Conservation (phyloP, 2,888 invertebrate species). For the Abscondita cerata region DNA sequence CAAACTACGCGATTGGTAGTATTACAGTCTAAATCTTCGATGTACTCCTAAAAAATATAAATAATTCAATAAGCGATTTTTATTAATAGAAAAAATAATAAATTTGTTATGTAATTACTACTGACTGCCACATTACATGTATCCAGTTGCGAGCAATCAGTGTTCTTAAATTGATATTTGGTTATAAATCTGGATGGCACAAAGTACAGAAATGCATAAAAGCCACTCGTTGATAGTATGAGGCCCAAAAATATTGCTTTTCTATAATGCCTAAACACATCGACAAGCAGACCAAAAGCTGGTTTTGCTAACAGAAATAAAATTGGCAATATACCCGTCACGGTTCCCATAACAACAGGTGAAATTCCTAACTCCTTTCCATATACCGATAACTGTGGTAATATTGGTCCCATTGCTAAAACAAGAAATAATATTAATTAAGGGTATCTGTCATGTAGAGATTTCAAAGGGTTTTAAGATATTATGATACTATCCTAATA, state of each 20-base stretch:
- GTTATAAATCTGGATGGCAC: slow-evolving; percentile 58
- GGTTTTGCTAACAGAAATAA: slow-evolving; percentile 81
- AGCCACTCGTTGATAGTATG: slow-evolving; percentile 69
- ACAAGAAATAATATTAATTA: too few relatives aligned
- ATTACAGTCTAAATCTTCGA: slow-evolving; percentile 32
- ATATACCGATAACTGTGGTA: slow-evolving; percentile 80
- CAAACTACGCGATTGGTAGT: slow-evolving; percentile 26
- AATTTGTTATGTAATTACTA: slow-evolving; percentile 35
- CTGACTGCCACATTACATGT: slow-evolving; percentile 56
- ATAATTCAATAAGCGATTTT: too few relatives aligned
- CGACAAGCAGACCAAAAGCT: slow-evolving; percentile 75
- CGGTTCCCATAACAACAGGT: slow-evolving; percentile 76
- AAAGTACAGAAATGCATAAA: slow-evolving; percentile 75
- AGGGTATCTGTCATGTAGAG: too few relatives aligned
- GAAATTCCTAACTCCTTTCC: slow-evolving; percentile 81
- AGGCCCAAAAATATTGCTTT: slow-evolving; percentile 75
- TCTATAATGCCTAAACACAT: slow-evolving; percentile 72
- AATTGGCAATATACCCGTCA: slow-evolving; percentile 78
- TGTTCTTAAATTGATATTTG: slow-evolving; percentile 40
- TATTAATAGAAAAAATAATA: too few relatives aligned
- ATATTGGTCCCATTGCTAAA: slow-evolving; percentile 80
- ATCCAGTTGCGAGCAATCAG: slow-evolving; percentile 45
- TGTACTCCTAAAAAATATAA: slow-evolving; percentile 38
- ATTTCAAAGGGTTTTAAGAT: too few relatives aligned
- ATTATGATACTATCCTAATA: too few relatives aligned